Percentiles rank a stretch among this genome's conserved stretches.
phyloP scores from a whole-genome alignment of 2,888 invertebrate species.

The Harpagoxenus sublaevis region DNA sequence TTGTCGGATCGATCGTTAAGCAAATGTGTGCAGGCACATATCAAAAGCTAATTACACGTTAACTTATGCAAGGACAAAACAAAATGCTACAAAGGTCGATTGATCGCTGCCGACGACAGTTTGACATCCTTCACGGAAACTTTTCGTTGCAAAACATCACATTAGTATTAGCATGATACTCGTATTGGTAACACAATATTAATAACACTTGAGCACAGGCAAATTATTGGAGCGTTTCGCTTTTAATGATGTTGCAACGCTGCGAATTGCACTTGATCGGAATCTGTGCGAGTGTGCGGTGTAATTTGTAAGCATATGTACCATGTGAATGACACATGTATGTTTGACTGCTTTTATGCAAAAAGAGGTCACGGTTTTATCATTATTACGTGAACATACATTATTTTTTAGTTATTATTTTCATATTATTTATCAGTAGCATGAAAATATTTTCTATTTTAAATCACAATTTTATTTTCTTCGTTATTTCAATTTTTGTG shows the following conservation, averaged over 20 bases:
- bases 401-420: not conserved
- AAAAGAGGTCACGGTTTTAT: not conserved
- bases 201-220: not conserved
- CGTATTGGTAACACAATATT: not conserved
- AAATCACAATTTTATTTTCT: too few relatives aligned
- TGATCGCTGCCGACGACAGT: not conserved
- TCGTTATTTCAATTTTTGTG: too few relatives aligned
- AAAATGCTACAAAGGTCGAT: not conserved
- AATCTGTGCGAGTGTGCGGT: not conserved
- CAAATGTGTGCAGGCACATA: not conserved
- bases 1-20: not conserved
- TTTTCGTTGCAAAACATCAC: slow-evolving; percentile 26
- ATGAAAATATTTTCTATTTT: too few relatives aligned
- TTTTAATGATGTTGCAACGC: slow-evolving; percentile 7
- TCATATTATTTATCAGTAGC: not conserved
- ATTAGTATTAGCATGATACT: slow-evolving; percentile 7
- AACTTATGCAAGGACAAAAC: not conserved
- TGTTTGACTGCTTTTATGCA: not conserved
- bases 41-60: slow-evolving; percentile 32
- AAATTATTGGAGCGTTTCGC: not conserved
- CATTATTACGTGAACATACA: not conserved
- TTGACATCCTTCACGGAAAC: slow-evolving; percentile 12
- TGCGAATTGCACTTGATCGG: not conserved
- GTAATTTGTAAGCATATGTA: not conserved
- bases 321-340: not conserved